phyloP scores from a whole-genome alignment of 1,140 invertebrate species.

The Aradophagus sp. region DNA sequence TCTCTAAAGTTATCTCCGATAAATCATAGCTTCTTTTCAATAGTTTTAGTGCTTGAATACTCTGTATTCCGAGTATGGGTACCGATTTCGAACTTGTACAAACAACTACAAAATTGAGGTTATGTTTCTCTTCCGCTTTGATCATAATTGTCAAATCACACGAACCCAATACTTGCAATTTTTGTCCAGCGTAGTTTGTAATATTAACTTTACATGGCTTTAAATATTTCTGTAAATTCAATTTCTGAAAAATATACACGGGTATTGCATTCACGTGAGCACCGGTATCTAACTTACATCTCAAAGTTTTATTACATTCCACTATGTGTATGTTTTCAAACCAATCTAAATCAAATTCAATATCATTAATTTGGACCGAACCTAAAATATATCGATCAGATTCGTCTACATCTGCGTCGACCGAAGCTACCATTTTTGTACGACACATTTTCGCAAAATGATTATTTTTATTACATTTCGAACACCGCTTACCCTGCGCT shows the following conservation, averaged over 20 bases:
- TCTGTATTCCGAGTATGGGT: slow-evolving; percentile 8
- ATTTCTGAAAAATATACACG: slow-evolving; percentile 15
- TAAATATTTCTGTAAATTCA: slow-evolving; percentile 3
- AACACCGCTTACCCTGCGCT: slow-evolving; percentile 7
- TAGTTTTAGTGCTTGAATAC: slow-evolving; percentile 5
- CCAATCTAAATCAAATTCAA: slow-evolving; percentile 2
- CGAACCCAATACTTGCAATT: slow-evolving; percentile 9
- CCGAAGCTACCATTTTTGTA: not conserved
- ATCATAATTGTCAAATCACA: slow-evolving; percentile 7
- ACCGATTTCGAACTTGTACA: slow-evolving; percentile 1
- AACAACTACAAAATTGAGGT: slow-evolving; percentile 13
- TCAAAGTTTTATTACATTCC: slow-evolving; percentile 6
- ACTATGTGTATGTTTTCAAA: slow-evolving; percentile 5
- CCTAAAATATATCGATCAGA: not conserved
- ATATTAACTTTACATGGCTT: slow-evolving; percentile 10
- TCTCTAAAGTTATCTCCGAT: not conserved
- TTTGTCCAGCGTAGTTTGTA: slow-evolving; percentile 10
- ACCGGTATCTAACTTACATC: slow-evolving; percentile 13
- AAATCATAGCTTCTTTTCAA: slow-evolving; percentile 2
- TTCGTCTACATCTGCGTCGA: not conserved
- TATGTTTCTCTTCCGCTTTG: not conserved
- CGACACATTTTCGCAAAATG: slow-evolving; percentile 13
- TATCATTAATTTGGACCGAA: not conserved
- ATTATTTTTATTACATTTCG: slow-evolving; percentile 8
- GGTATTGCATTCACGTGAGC: slow-evolving; percentile 29